Evolutionary conservation across 2,113 vertebrate genomes (phyloP).

Genomic region (Triplophysa rosa): DNA sequence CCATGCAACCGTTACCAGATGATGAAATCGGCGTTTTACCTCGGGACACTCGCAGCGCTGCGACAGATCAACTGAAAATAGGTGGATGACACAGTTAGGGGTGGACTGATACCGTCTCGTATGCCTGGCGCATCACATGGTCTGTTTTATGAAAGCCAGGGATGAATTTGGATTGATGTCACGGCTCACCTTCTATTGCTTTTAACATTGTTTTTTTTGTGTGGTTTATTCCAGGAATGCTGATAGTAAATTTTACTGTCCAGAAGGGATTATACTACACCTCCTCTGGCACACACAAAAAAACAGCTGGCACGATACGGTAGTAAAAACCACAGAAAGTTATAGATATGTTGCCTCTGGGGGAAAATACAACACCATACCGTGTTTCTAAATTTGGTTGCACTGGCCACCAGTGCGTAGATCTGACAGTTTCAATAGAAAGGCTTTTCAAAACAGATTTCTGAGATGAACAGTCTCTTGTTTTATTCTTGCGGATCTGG

Average conservation of each 20-base stretch:
- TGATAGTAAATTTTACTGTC: constrained; percentile 19
- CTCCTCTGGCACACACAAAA: constrained; percentile 13
- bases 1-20: constrained; percentile 38
- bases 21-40: constrained; percentile 3
- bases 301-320: constrained; percentile 21
- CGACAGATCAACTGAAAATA: constrained; percentile 35
- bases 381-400: constrained; percentile 18
- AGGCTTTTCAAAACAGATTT: not conserved
- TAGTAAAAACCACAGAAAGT: not conserved
- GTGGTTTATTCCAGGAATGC: constrained; percentile 38
- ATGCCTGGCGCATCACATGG: constrained; percentile 10
- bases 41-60: not conserved
- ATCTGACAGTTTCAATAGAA: not conserved
- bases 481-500: not conserved
- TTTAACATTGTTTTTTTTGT: not conserved
- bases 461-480: not conserved
- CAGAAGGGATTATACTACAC: constrained; percentile 17
- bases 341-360: constrained; percentile 12
- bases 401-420: not conserved
- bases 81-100: constrained; percentile 16
- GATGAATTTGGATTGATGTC: constrained; percentile 31
- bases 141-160: constrained; percentile 26
- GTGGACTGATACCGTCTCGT: not conserved
- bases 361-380: not conserved
- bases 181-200: constrained; percentile 12